Percentiles rank a stretch among this genome's conserved stretches.
Evolutionary conservation across 2,113 vertebrate species (phyloP).

Genomic region (Nerophis ophidion): DNA sequence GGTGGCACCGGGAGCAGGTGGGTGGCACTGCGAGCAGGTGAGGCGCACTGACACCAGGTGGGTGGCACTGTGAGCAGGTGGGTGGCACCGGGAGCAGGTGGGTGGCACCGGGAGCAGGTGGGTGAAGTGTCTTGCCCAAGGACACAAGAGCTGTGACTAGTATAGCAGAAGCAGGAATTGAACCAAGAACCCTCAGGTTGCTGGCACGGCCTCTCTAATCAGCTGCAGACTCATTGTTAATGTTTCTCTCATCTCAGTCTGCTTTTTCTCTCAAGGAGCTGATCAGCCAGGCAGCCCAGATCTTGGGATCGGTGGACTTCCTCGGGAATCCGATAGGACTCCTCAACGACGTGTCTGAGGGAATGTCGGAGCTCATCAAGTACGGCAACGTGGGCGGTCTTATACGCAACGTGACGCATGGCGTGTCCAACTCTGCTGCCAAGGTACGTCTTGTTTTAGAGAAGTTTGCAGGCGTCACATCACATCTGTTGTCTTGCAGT

Average conservation of each 20-base stretch:
- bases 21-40: too few species aligned
- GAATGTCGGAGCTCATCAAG: slow-evolving; percentile 87
- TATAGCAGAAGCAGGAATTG: too few species aligned
- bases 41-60: too few species aligned
- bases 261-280: slow-evolving; percentile 74
- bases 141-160: too few species aligned
- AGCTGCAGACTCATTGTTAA: too few species aligned
- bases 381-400: slow-evolving; percentile 94
- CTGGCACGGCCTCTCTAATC: too few species aligned
- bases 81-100: too few species aligned
- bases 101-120: too few species aligned
- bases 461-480: neutral
- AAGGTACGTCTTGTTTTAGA: slow-evolving; percentile 75
- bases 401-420: slow-evolving; percentile 93
- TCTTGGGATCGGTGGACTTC: slow-evolving; percentile 96
- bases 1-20: too few species aligned
- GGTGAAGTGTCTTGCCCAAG: too few species aligned
- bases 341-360: slow-evolving; percentile 91
- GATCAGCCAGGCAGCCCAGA: slow-evolving; percentile 92
- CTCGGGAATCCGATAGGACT: slow-evolving; percentile 97
- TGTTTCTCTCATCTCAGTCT: neutral
- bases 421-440: slow-evolving; percentile 95
- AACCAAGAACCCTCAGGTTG: too few species aligned
- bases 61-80: too few species aligned
- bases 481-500: slow-evolving; percentile 65